Percentiles rank a stretch among this genome's conserved stretches.
Evolutionary conservation across 2,888 invertebrate genomes (phyloP).

Genomic region (Hirtodrosophila trivittata): DNA sequence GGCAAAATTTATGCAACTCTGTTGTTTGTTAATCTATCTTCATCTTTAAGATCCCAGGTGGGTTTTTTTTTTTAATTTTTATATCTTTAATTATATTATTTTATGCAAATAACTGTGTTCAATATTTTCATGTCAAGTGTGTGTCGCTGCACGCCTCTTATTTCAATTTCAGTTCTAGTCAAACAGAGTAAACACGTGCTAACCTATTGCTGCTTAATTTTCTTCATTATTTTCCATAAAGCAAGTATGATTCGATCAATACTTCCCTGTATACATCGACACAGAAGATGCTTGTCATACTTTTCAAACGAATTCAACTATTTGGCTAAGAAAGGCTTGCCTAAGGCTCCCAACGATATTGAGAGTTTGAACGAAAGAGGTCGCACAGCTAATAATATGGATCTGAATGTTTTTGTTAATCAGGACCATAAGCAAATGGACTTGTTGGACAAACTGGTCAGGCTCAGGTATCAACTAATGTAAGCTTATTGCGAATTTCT

Average conservation of each 20-base stretch:
- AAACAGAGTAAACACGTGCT: too few species aligned
- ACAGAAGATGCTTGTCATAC: slow-evolving; percentile 55
- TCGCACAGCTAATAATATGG: too few species aligned
- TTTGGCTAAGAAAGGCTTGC: slow-evolving; percentile 43
- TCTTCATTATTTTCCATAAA: slow-evolving; percentile 2
- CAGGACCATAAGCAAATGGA: slow-evolving; percentile 57
- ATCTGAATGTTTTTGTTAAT: slow-evolving; percentile 62
- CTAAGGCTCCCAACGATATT: slow-evolving; percentile 1
- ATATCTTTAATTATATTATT: too few species aligned
- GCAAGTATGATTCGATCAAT: slow-evolving; percentile 50
- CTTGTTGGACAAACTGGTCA: slow-evolving; percentile 54
- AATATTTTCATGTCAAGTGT: too few species aligned
- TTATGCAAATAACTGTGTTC: too few species aligned
- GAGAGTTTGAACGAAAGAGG: slow-evolving; percentile 4
- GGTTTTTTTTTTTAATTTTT: too few species aligned
- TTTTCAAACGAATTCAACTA: slow-evolving; percentile 59
- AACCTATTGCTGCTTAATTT: slow-evolving; percentile 17
- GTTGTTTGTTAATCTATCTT: too few species aligned
- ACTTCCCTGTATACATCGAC: slow-evolving; percentile 25
- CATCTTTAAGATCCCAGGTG: too few species aligned
- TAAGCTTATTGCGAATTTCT: too few species aligned
- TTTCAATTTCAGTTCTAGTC: too few species aligned
- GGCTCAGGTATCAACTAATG: slow-evolving; percentile 44
- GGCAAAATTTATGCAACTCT: too few species aligned
- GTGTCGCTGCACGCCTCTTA: too few species aligned